A percentile compares a stretch with the other conserved stretches of the same genome.
phyloP scores from a whole-genome alignment of 2,888 invertebrate genomes.

The Ichneumoninae sp. region DNA sequence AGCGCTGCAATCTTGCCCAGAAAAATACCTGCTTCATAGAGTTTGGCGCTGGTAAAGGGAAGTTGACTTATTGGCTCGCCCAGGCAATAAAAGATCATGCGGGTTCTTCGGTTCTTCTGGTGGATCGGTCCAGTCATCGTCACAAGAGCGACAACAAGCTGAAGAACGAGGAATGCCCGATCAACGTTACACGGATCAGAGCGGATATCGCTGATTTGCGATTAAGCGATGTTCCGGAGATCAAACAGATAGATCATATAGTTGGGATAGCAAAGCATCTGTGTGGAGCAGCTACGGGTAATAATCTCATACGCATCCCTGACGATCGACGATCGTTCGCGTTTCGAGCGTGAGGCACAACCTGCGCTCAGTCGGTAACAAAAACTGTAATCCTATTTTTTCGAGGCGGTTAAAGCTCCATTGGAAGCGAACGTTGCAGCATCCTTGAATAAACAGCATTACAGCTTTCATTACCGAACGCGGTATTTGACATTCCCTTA shows the following conservation, averaged over 20 bases:
- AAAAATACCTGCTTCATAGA: slow-evolving; percentile 91
- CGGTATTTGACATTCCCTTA: background rate
- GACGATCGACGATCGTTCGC: too few relatives aligned
- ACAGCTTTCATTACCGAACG: background rate
- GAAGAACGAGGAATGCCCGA: slow-evolving; percentile 82
- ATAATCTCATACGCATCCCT: background rate
- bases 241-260: slow-evolving; percentile 84
- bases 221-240: slow-evolving; percentile 86
- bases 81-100: slow-evolving; percentile 86
- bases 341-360: background rate
- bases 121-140: slow-evolving; percentile 93
- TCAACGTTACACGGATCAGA: slow-evolving; percentile 88
- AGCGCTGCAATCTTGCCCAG: slow-evolving; percentile 87
- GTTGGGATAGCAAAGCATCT: slow-evolving; percentile 94
- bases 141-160: slow-evolving; percentile 92
- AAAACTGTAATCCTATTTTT: slow-evolving; percentile 2
- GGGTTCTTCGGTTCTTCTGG: slow-evolving; percentile 88
- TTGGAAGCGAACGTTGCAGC: background rate
- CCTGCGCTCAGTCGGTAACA: background rate
- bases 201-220: slow-evolving; percentile 93
- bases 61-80: slow-evolving; percentile 92
- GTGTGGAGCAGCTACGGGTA: slow-evolving; percentile 95
- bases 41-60: slow-evolving; percentile 96
- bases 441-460: background rate
- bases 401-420: too few relatives aligned